These are phyloP conservation scores for Elephantulus edwardii DNA, from an alignment of 2,113 vertebrate genomes.

Conservation along the genomic window DNA sequence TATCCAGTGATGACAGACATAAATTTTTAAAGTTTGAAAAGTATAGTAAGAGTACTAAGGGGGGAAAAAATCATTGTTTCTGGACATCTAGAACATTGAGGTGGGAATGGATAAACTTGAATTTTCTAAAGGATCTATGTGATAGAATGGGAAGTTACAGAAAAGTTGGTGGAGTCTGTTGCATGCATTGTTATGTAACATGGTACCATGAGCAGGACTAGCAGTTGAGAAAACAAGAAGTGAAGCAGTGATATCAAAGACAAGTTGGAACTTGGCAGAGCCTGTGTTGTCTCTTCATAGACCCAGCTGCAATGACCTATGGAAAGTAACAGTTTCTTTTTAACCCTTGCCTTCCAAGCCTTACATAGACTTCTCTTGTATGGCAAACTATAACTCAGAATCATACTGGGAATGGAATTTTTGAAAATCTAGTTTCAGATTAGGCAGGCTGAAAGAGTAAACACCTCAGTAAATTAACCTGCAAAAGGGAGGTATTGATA, in stretches of 20 bases:
- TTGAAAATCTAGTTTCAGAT: not conserved
- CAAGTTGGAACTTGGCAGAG: not conserved
- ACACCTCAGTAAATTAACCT: not conserved
- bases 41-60: not conserved
- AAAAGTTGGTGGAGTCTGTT: not conserved
- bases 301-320: not conserved
- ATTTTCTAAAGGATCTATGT: not conserved
- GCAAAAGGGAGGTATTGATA: not conserved
- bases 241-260: not conserved
- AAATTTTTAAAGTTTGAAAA: not conserved
- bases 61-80: not conserved
- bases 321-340: not conserved
- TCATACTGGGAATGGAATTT: not conserved
- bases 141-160: not conserved
- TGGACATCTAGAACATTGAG: not conserved
- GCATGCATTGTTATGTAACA: not conserved
- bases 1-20: not conserved
- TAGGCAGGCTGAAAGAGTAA: not conserved
- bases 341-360: not conserved
- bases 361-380: not conserved
- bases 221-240: not conserved
- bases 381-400: not conserved
- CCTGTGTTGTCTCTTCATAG: not conserved
- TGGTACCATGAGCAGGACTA: not conserved
- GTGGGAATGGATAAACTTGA: not conserved